Conservation (phyloP, 2,888 invertebrate genomes). For the Labia minor region DNA sequence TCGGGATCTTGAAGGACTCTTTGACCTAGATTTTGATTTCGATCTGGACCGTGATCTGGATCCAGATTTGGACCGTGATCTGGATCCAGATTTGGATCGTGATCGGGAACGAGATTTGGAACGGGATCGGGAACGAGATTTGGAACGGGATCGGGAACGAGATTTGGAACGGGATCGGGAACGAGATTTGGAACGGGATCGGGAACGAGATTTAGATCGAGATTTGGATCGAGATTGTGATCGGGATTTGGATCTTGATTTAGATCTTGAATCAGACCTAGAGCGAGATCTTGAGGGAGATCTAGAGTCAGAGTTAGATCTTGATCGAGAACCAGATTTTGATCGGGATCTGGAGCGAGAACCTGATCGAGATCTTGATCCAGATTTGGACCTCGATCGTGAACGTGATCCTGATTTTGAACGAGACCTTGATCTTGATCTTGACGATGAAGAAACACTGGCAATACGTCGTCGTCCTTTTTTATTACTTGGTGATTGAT, state of each 20-base stretch:
- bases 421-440: constrained; percentile 29
- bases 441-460: constrained; percentile 25
- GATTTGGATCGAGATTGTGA: constrained; percentile 28
- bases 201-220: constrained; percentile 33
- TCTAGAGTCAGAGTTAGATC: constrained; percentile 34
- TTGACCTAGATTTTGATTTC: constrained; percentile 30
- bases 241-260: constrained; percentile 28
- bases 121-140: constrained; percentile 31
- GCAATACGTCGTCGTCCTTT: constrained; percentile 23
- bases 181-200: constrained; percentile 32
- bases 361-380: constrained; percentile 34
- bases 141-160: constrained; percentile 31
- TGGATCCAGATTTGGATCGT: no score
- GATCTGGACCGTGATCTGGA: constrained; percentile 31
- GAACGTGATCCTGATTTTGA: constrained; percentile 33
- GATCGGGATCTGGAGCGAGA: constrained; percentile 39
- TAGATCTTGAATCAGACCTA: constrained; percentile 30
- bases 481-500: constrained; percentile 18
- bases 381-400: constrained; percentile 33
- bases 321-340: constrained; percentile 30
- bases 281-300: constrained; percentile 37
- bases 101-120: no score
- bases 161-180: constrained; percentile 31
- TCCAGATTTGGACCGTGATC: constrained; percentile 33
- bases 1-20: constrained; percentile 29